Conservation (phyloP, 2,888 invertebrate genomes). For the Protonemura montana region DNA sequence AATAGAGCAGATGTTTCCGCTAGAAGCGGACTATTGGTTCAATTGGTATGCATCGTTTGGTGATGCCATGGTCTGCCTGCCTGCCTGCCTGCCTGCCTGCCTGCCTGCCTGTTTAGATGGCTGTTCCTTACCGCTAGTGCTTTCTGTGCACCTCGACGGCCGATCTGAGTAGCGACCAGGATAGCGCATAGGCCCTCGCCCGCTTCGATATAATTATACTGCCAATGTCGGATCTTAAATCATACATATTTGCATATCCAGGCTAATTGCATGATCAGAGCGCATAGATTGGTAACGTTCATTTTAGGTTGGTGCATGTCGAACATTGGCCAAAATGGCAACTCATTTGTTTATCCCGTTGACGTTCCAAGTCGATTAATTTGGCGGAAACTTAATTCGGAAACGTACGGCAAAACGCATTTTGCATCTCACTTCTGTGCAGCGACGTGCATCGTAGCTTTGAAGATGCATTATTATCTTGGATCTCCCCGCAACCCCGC, state of each 20-base stretch:
- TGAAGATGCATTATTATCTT: background rate
- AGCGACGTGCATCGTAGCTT: background rate
- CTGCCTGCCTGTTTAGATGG: background rate
- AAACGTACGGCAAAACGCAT: background rate
- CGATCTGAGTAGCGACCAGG: too few relatives aligned
- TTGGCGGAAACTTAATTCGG: background rate
- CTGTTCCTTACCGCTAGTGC: background rate
- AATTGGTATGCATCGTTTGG: background rate
- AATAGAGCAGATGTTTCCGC: constrained; percentile 25
- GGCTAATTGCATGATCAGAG: background rate
- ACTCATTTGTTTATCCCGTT: background rate
- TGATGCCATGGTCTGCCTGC: background rate
- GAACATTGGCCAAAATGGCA: background rate
- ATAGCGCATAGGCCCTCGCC: background rate
- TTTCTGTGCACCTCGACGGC: too few relatives aligned
- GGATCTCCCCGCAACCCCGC: background rate
- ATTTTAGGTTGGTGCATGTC: background rate
- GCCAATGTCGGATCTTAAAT: constrained; percentile 24
- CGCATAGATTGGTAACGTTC: background rate
- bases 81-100: background rate
- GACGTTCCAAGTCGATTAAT: background rate
- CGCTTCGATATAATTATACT: constrained; percentile 24
- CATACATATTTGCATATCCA: constrained; percentile 14
- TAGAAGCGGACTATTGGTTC: constrained; percentile 12
- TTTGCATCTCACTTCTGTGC: background rate